phyloP scores from a whole-genome alignment of 2,797 vertebrate genomes.

The Eremophila alpestris region DNA sequence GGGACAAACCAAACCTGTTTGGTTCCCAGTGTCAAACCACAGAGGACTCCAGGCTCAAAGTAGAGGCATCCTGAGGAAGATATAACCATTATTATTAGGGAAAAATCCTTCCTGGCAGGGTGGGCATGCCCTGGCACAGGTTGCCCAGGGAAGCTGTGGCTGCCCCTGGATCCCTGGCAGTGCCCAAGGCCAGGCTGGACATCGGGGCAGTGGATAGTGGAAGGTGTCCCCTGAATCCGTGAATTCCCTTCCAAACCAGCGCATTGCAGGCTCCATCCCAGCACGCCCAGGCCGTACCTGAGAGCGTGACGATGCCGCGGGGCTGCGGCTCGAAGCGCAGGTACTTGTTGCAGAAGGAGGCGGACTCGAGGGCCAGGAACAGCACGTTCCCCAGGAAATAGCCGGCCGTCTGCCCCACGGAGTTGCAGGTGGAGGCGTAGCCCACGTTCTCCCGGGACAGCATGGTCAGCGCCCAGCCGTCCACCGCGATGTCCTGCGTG shows the following conservation, averaged over 20 bases:
- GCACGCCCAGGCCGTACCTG: conserved; percentile 71
- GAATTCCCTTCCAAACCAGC: fast-evolving
- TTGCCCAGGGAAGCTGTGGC: fast-evolving
- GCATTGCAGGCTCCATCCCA: fast-evolving
- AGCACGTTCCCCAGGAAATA: conserved; percentile 98
- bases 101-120: background rate
- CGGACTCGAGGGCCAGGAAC: conserved; percentile 94
- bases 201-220: fast-evolving
- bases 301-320: conserved; percentile 88
- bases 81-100: background rate
- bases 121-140: background rate
- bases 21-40: fast-evolving
- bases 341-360: conserved; percentile 97
- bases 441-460: conserved; percentile 95
- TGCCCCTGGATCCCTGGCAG: background rate
- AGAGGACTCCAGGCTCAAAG: background rate
- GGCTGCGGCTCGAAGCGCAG: conserved; percentile 87
- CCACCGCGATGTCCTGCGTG: conserved; percentile 97
- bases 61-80: background rate
- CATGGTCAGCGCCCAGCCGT: conserved; percentile 99
- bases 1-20: background rate
- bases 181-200: background rate
- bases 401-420: conserved; percentile 96
- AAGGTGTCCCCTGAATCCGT: too few species aligned
- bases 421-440: conserved; percentile 98